A percentile compares a stretch with the other conserved stretches of the same genome.
phyloP scores from a whole-genome alignment of 2,888 invertebrate species.

The Drosophila setosimentum region DNA sequence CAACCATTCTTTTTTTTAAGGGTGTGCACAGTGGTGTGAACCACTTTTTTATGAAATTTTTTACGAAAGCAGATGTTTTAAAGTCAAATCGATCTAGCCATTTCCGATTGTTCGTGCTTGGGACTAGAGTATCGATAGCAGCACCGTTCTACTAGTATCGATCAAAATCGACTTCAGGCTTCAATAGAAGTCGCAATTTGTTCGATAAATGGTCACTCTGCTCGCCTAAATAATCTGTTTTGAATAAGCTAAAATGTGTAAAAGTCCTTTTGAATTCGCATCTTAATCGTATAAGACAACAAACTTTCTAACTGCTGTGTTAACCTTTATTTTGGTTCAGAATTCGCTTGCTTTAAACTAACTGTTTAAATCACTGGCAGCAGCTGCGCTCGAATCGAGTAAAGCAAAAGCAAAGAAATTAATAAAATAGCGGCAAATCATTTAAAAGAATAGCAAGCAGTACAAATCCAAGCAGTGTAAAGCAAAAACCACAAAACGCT shows the following conservation, averaged over 20 bases:
- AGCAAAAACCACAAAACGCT: not conserved
- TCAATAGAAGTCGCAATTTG: not conserved
- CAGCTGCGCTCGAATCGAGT: not conserved
- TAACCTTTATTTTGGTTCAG: not conserved
- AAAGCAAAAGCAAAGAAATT: not conserved
- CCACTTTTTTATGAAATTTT: not conserved
- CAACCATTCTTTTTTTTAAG: conserved; percentile 14
- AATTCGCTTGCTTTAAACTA: not conserved
- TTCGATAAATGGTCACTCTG: not conserved
- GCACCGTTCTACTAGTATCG: not conserved
- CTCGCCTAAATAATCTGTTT: too few relatives aligned
- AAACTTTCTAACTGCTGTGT: not conserved
- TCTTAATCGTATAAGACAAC: not conserved
- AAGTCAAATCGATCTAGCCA: not conserved
- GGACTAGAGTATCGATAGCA: not conserved
- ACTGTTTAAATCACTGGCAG: not conserved
- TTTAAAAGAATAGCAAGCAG: not conserved
- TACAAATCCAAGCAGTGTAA: not conserved
- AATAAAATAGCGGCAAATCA: not conserved
- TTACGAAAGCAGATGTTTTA: not conserved
- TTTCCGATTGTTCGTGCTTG: not conserved
- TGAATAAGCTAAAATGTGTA: not conserved
- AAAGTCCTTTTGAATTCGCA: not conserved
- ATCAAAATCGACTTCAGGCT: not conserved
- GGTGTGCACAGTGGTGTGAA: conserved; percentile 33